phyloP scores from a whole-genome alignment of 2,888 invertebrate species.

The Eupeodes luniger region DNA sequence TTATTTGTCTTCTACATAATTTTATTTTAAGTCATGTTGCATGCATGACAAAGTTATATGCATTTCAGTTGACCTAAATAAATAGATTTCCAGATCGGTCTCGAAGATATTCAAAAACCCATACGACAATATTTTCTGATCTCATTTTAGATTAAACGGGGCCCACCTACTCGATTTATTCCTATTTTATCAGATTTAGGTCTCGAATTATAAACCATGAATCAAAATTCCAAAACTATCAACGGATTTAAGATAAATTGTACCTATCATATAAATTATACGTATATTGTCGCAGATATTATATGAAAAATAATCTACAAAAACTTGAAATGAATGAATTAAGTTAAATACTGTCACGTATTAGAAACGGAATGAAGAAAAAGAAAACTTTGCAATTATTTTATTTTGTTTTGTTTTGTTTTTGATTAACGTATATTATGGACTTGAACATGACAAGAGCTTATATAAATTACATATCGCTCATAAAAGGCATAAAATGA shows the following conservation, averaged over 20 bases:
- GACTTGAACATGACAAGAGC: constrained; percentile 22
- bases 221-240: constrained; percentile 2
- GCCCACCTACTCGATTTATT: neutral
- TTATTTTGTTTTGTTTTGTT: constrained; percentile 43
- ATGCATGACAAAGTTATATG: neutral
- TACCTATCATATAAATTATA: neutral
- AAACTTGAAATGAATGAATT: constrained; percentile 28
- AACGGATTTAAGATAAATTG: neutral
- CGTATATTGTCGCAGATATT: neutral
- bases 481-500: neutral
- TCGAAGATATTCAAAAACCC: neutral
- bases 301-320: neutral
- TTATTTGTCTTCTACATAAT: too few relatives aligned
- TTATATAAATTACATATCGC: neutral
- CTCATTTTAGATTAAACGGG: constrained; percentile 18
- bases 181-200: neutral
- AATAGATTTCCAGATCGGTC: neutral
- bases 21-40: too few relatives aligned
- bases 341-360: constrained; percentile 65
- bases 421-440: too few relatives aligned
- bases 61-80: neutral
- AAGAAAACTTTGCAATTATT: constrained; percentile 40
- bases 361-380: constrained; percentile 38
- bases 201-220: neutral
- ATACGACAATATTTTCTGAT: neutral